A percentile compares a stretch with the other conserved stretches of the same genome.
These are phyloP conservation scores for Sandelia bainsii DNA, from an alignment of 2,797 vertebrate species.

Conservation along the genomic window DNA sequence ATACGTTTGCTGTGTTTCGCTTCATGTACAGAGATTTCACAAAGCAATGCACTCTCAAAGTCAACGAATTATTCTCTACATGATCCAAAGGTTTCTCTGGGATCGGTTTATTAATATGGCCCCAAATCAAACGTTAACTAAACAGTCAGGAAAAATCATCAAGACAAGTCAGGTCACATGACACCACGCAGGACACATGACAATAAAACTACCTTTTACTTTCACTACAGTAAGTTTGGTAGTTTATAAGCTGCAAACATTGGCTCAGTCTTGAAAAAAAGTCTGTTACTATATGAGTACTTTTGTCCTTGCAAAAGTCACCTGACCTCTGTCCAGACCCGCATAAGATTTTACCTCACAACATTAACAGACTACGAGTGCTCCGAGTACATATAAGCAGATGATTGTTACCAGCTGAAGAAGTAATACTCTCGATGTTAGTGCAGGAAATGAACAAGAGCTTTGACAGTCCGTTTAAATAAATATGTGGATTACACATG, in stretches of 20 bases:
- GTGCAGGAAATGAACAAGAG: neutral
- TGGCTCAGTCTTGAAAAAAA: neutral
- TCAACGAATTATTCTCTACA: constrained; percentile 68
- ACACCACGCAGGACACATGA: neutral
- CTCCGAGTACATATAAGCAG: neutral
- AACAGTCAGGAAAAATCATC: constrained; percentile 29
- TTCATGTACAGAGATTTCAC: constrained; percentile 9
- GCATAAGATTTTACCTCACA: neutral
- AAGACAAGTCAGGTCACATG: constrained; percentile 41
- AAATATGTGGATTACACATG: neutral
- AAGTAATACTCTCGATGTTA: neutral
- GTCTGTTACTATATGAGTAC: neutral
- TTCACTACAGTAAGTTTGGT: constrained; percentile 18
- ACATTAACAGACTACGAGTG: constrained; percentile 9
- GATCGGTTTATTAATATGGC: constrained; percentile 61
- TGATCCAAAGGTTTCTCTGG: constrained; percentile 71
- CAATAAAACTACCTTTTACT: constrained; percentile 15
- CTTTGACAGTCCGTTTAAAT: neutral
- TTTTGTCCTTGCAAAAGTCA: neutral
- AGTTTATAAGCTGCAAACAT: neutral
- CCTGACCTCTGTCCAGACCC: neutral
- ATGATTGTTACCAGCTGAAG: neutral
- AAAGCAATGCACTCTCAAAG: constrained; percentile 32
- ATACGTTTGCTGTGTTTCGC: neutral
- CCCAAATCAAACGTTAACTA: constrained; percentile 74